Base-by-base conservation (phyloP, 2,888 invertebrate species). In the Orgyia antiqua region DNA sequence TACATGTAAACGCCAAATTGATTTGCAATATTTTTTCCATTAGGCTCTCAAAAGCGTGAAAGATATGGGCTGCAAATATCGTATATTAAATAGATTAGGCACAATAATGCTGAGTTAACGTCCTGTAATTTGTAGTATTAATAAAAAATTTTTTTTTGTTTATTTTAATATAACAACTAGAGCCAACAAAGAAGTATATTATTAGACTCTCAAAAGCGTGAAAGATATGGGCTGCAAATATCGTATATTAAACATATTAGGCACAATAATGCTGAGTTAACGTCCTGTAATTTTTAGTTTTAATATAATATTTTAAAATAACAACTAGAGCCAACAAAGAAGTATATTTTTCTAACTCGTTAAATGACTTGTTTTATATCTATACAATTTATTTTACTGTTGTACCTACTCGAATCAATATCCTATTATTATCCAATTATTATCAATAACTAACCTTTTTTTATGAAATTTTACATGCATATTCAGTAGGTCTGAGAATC, bases 41-140 rank as follows among this genome's bases (percentile, higher is more conserved):
- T 10, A 31, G n/a, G 6, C 13, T 2, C 10, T 7, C 11, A 1
- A 8, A 3, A 11, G 20, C 20, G 8, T 13, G 10, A 24, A n/a
- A 29, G 24, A 17, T 29, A 9, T 13, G 24, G 19, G 10, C 30
- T 18, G 18, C 12, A 25, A 24, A 24, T 9, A 13, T 13, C 13
- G 9, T 9, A 25, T 17, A 24, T 29, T 29, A 23, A 12, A 31
- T 28, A 32, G 27, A 32, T 29, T 36, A 47, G 40, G 36, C 32
- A 49, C 20, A 33, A 37, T 43, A 39, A 31, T 12, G 23, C 28
- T 28, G 15, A 27, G 36, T 51, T 30, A 17, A 18, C 21, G 10
- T 15, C 27, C 12, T 31, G 27, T 33, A 51, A 39, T 45, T 36
- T 19, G 26, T 19, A 24, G 13, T 44, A 33, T 47, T 36, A 44